phyloP scores from a whole-genome alignment of 2,113 vertebrate genomes.

The Phycodurus eques region DNA sequence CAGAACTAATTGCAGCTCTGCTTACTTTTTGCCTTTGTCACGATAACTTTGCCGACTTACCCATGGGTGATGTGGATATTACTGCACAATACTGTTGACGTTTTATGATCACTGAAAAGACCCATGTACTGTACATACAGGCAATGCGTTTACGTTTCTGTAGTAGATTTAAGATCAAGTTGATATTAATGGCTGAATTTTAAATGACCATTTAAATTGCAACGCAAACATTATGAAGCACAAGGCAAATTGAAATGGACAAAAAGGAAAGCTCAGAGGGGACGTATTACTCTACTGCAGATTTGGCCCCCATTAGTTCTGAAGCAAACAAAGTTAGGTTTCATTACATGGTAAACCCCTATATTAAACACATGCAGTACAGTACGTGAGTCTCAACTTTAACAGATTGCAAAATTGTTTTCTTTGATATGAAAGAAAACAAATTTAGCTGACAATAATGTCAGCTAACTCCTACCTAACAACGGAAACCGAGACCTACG shows the following conservation, averaged over 20 bases:
- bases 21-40: too few species aligned
- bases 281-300: conserved; percentile 15
- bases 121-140: neutral
- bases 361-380: conserved; percentile 1
- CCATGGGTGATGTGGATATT: too few species aligned
- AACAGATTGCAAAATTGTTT: neutral
- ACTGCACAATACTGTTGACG: neutral
- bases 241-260: conserved; percentile 15
- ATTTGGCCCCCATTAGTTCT: conserved; percentile 7
- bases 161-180: conserved; percentile 1
- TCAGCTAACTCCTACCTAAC: too few species aligned
- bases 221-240: conserved; percentile 3
- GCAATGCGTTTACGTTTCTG: neutral
- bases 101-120: neutral
- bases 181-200: neutral
- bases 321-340: neutral
- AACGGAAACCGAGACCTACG: too few species aligned
- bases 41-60: too few species aligned
- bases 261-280: conserved; percentile 10
- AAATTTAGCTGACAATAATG: too few species aligned
- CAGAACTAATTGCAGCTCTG: too few species aligned
- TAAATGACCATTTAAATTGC: conserved; percentile 14
- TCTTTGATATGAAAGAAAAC: neutral
- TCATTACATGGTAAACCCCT: conserved; percentile 7
- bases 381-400: neutral